Conservation (phyloP, 2,797 vertebrate genomes). For the Nothura maculosa region DNA sequence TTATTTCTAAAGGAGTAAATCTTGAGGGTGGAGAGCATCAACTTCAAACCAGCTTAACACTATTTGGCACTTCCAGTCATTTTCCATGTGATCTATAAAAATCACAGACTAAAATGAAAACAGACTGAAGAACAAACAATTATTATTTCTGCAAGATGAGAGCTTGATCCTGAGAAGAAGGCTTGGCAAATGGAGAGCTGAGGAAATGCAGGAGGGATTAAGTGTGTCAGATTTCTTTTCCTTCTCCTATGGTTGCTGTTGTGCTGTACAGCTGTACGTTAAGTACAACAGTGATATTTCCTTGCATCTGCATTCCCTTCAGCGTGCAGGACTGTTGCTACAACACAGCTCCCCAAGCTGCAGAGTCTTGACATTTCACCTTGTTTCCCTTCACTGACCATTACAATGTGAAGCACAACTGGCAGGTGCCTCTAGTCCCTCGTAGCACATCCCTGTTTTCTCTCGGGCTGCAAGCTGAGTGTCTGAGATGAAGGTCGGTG, state of each 20-base stretch:
- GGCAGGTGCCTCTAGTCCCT: background rate
- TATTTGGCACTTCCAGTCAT: background rate
- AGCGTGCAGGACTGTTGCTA: background rate
- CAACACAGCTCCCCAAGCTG: background rate
- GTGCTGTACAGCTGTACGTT: fast-evolving
- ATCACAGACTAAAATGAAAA: constrained; percentile 18
- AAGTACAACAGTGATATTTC: fast-evolving
- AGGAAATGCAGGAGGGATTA: background rate
- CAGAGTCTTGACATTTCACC: too few species aligned
- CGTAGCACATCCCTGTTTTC: background rate
- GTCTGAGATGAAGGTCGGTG: background rate
- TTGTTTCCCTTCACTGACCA: background rate
- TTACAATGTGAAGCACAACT: background rate
- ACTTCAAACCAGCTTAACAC: background rate
- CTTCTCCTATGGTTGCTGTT: background rate
- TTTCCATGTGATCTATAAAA: background rate
- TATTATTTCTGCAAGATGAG: background rate
- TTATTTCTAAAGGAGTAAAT: constrained; percentile 8
- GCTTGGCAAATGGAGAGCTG: background rate
- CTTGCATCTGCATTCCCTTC: background rate
- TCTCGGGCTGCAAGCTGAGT: background rate
- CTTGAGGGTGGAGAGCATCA: background rate
- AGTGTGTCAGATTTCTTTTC: background rate
- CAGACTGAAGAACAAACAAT: background rate
- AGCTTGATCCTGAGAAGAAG: background rate